A percentile compares a stretch with the other conserved stretches of the same genome.
Conservation (phyloP, 2,888 invertebrate genomes). For the Dorcus hopei region DNA sequence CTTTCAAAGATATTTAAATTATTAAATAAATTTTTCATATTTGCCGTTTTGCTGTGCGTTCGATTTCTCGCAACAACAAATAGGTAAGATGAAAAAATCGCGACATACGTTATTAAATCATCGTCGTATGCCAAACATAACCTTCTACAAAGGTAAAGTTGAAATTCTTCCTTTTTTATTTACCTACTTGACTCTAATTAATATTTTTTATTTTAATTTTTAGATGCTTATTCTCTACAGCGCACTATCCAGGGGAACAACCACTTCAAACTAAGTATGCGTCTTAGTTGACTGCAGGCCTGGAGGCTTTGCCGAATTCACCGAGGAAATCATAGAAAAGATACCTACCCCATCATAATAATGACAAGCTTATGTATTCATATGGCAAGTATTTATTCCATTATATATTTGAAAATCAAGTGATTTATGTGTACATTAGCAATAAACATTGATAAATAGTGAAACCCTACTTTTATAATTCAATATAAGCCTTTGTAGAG, state of each 20-base stretch:
- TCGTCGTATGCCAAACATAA: no score
- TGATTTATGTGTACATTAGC: no score
- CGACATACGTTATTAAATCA: no score
- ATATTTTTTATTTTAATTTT: conserved; percentile 19
- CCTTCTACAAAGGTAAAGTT: no score
- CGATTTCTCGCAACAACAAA: no score
- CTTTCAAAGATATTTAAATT: no score
- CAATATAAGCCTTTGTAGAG: no score
- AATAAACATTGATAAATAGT: conserved; percentile 35
- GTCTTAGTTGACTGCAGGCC: conserved; percentile 68
- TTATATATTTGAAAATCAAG: conserved; percentile 71
- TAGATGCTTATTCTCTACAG: conserved; percentile 89
- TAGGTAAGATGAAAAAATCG: no score
- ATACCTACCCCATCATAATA: conserved; percentile 83
- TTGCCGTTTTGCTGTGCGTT: no score
- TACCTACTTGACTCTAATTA: background rate
- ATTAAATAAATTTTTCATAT: no score
- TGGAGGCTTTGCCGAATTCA: conserved; percentile 93
- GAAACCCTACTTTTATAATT: no score
- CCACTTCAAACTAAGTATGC: conserved; percentile 88
- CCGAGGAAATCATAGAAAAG: conserved; percentile 84
- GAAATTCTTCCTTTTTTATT: no score
- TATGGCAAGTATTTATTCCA: conserved; percentile 93
- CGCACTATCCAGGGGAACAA: conserved; percentile 81
- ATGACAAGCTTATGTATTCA: conserved; percentile 68